Base-by-base conservation (phyloP, 2,797 vertebrate genomes). In the Gymnoscopelus microlampas region DNA sequence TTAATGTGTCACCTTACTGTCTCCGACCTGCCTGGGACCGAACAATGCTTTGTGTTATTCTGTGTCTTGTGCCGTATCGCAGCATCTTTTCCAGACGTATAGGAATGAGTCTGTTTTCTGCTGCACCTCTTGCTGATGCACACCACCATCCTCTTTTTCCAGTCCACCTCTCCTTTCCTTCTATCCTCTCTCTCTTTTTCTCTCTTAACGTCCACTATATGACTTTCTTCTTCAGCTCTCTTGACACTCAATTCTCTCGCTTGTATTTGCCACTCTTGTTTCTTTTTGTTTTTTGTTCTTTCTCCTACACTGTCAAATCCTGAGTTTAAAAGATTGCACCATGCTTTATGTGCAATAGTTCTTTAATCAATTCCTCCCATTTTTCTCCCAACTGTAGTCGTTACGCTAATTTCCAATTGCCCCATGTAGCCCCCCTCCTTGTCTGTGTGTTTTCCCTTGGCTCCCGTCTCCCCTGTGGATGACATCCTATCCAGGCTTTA, bases 401-500 rank as follows among this genome's bases (percentile, higher is more conserved):
- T 44, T 44, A 39, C 35, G 35, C 35, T n/a, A n/a, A 39, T 39
- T 39, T 39, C 35, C 35, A 39, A 9, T 10, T 9, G 7, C 39
- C 39, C 39, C 39, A 44, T 10, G 39, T 44, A 44, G 39, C 39
- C 39, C 39, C 39, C 48, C 57, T 65, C 29, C 29, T 55, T 69
- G 53, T 70, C 73, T 64, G 50, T 53, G 23, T 59, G 12, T 62
- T 71, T 66, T 70, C 63, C 49, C 24, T 57, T 14, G 59, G 70
- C 53, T 56, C 70, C 49, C 12, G 53, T 57, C 63, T 56, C 63
- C 68, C 29, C 24, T 63, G 44, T n/a, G 64, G 68, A 4, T 64
- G n/a, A 80, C 73, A 72, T 85, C 78, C 73, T 69, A 63, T 59
- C 80, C 73, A 76, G 70, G 77, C 83, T 79, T 77, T 55, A 76